phyloP scores from a whole-genome alignment of 2,797 vertebrate genomes.

The Anas acuta region DNA sequence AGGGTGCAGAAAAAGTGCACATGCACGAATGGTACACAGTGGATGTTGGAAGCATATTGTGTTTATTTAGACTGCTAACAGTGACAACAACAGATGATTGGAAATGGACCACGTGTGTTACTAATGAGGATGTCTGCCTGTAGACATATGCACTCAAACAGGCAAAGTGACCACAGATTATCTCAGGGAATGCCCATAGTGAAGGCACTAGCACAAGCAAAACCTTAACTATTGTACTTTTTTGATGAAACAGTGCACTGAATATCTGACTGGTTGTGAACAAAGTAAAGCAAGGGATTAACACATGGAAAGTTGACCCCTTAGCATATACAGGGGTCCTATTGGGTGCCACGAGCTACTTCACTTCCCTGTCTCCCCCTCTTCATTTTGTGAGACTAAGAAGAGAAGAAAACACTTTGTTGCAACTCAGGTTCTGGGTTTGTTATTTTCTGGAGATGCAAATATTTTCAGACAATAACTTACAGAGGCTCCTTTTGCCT shows the following conservation, averaged over 20 bases:
- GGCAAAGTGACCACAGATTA: neutral
- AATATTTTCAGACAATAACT: neutral
- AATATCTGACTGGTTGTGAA: neutral
- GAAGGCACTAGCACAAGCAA: neutral
- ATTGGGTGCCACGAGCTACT: neutral
- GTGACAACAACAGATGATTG: neutral
- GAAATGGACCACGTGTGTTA: neutral
- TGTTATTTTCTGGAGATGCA: neutral
- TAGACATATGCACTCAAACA: neutral
- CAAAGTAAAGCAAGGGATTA: rapidly evolving
- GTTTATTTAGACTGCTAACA: neutral
- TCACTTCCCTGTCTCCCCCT: neutral
- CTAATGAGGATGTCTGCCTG: neutral
- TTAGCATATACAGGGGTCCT: neutral
- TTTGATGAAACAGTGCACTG: neutral
- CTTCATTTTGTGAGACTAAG: neutral
- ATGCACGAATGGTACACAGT: neutral
- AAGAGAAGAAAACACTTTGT: rapidly evolving
- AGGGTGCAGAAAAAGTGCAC: neutral
- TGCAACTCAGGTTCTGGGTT: neutral
- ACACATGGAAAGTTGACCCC: rapidly evolving
- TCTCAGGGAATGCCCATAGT: neutral
- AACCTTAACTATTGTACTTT: neutral
- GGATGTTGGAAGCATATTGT: neutral
- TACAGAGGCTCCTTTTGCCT: neutral